A percentile compares a stretch with the other conserved stretches of the same genome.
Conservation (phyloP, 2,888 invertebrate genomes). For the Andrena camellia region DNA sequence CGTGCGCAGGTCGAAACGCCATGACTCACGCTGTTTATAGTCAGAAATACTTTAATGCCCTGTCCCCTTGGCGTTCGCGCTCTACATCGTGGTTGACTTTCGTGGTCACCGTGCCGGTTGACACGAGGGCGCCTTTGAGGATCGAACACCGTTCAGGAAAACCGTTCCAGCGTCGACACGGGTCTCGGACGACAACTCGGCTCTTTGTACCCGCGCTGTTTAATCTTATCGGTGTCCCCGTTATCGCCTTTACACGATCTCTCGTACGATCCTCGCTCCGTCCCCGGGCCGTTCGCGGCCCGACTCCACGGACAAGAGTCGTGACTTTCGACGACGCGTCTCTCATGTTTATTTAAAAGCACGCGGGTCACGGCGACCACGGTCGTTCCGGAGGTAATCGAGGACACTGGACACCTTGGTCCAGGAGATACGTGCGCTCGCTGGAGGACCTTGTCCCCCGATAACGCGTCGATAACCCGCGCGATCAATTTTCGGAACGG, state of each 20-base stretch:
- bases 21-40: slow-evolving; percentile 35
- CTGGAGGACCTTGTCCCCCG: slow-evolving; percentile 63
- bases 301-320: slow-evolving; percentile 19
- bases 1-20: background rate
- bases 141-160: slow-evolving; percentile 39
- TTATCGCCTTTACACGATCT: slow-evolving; percentile 65
- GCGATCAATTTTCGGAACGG: slow-evolving; percentile 5
- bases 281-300: slow-evolving; percentile 18
- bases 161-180: slow-evolving; percentile 35
- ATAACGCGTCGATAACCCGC: slow-evolving; percentile 67
- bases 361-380: slow-evolving; percentile 17
- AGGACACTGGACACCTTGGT: slow-evolving; percentile 1
- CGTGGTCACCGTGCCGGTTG: slow-evolving; percentile 17
- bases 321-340: slow-evolving; percentile 58
- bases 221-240: slow-evolving; percentile 50
- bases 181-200: slow-evolving; percentile 16
- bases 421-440: slow-evolving; percentile 47
- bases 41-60: slow-evolving; percentile 39
- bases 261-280: slow-evolving; percentile 18
- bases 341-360: slow-evolving; percentile 74
- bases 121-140: slow-evolving; percentile 38
- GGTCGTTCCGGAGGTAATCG: slow-evolving; percentile 13
- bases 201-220: slow-evolving; percentile 45
- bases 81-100: slow-evolving; percentile 4
- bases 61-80: background rate